Evolutionary conservation across 2,113 vertebrate genomes (phyloP), one percentile per base, ranked within the genome.

Genomic region (Tricholaema leucomelas): DNA sequence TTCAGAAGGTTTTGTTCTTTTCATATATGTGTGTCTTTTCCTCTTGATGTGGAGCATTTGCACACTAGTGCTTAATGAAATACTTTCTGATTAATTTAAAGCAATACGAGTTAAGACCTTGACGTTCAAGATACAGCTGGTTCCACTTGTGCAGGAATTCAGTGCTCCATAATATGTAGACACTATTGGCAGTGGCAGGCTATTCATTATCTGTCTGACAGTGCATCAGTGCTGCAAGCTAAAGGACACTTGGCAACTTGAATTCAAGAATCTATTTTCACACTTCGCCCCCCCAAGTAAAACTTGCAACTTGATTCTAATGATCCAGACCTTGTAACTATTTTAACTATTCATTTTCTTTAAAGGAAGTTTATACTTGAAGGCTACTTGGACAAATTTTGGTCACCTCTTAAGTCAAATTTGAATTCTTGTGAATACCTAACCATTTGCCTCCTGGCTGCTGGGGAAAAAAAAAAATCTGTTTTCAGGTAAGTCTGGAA

Each of bases 161-260:
- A 52, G 46, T 60, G n/a, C 42, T 44, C 24, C 74, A 60, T 88
- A 92, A 81, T 66, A 76, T 88, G 55, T 85, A 36, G 86, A 63
- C 64, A 28, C 7, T 79, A 2, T 52, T 94, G 91, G 86, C 83
- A 27, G 80, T 83, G 40, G 24, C 36, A 90, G 92, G 30, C 92
- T 84, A 58, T 90, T 91, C 70, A 72, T 95, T 83, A 79, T 88
- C 50, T 86, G n/a, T 36, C 36, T 84, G 92, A 88, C 92, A 95
- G 94, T 10, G 0, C 50, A 59, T 92, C 86, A 81, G 8, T 8
- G 4, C 66, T 91, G 77, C 44, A 76, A 90, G 86, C 58, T 79
- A 76, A 76, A 75, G 14, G 2, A 36, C 81, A 74, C 59, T 94
- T 93, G 81, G 58, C 69, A 88, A 48, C 40, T 90, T 86, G 80